Percentiles rank a stretch among this genome's conserved stretches.
Conservation (phyloP, 2,888 invertebrate species). For the Spodoptera littoralis region DNA sequence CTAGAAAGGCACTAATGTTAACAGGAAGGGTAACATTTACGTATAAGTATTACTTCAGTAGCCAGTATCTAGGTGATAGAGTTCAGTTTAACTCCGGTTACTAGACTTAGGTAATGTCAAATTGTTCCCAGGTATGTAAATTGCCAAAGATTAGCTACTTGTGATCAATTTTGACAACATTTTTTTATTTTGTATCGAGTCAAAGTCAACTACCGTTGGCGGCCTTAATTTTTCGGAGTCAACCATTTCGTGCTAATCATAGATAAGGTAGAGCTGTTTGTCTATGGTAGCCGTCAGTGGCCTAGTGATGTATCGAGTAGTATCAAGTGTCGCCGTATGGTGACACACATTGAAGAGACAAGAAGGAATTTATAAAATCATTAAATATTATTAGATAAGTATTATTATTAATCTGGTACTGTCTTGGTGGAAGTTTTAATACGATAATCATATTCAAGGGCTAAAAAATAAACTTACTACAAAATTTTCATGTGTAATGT, state of each 20-base stretch:
- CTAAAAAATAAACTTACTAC: not conserved
- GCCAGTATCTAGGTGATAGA: slow-evolving; percentile 58
- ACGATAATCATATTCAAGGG: slow-evolving; percentile 14
- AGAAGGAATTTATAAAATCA: slow-evolving; percentile 75
- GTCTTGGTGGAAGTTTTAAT: slow-evolving; percentile 56
- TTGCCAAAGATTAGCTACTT: slow-evolving; percentile 27
- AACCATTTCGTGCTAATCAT: slow-evolving; percentile 6
- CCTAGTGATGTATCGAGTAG: slow-evolving; percentile 66
- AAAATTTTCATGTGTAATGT: too few species aligned
- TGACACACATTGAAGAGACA: slow-evolving; percentile 68
- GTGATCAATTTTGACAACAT: slow-evolving; percentile 9
- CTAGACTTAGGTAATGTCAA: slow-evolving; percentile 31
- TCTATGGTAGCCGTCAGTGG: slow-evolving; percentile 46
- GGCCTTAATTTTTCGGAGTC: slow-evolving; percentile 9
- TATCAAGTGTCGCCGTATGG: slow-evolving; percentile 57
- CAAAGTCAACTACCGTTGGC: slow-evolving; percentile 9
- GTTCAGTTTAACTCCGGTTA: slow-evolving; percentile 52
- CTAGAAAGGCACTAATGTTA: slow-evolving; percentile 40
- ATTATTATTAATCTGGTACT: slow-evolving; percentile 32
- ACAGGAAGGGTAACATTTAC: slow-evolving; percentile 41
- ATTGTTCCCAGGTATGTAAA: slow-evolving; percentile 50
- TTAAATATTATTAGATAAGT: slow-evolving; percentile 46
- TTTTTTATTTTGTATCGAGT: slow-evolving; percentile 4
- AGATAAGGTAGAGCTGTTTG: slow-evolving; percentile 19
- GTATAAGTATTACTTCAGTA: slow-evolving; percentile 45